A percentile compares a stretch with the other conserved stretches of the same genome.
Evolutionary conservation across 2,797 vertebrate species (phyloP).

Genomic region (Phoebastria nigripes): DNA sequence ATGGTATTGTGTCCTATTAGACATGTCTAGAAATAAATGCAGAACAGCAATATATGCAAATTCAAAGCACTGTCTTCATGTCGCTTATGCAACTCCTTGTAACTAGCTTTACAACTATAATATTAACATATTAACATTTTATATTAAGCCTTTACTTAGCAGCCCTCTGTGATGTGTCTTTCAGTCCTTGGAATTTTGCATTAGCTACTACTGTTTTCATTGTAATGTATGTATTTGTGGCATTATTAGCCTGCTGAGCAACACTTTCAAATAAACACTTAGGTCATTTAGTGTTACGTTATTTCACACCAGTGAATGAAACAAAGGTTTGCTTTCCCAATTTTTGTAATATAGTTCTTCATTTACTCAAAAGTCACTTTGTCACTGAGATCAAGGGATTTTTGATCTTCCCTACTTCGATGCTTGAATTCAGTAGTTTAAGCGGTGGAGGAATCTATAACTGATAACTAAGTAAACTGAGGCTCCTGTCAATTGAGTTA

Average conservation of each 20-base stretch:
- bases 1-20: neutral
- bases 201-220: neutral
- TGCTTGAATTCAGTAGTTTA: neutral
- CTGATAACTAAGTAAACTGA: neutral
- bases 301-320: neutral
- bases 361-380: neutral
- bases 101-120: neutral
- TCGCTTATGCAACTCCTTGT: neutral
- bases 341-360: neutral
- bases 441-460: neutral
- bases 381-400: neutral
- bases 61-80: neutral
- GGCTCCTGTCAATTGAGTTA: neutral
- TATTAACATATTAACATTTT: neutral
- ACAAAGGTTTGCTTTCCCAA: neutral
- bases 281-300: neutral
- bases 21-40: neutral
- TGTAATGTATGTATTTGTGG: neutral
- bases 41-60: neutral
- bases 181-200: neutral
- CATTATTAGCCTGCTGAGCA: neutral
- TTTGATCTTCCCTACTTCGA: neutral
- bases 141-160: neutral
- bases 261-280: constrained; percentile 21
- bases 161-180: neutral